Base-by-base conservation (phyloP, 1,140 invertebrate genomes). In the Apis cerana region DNA sequence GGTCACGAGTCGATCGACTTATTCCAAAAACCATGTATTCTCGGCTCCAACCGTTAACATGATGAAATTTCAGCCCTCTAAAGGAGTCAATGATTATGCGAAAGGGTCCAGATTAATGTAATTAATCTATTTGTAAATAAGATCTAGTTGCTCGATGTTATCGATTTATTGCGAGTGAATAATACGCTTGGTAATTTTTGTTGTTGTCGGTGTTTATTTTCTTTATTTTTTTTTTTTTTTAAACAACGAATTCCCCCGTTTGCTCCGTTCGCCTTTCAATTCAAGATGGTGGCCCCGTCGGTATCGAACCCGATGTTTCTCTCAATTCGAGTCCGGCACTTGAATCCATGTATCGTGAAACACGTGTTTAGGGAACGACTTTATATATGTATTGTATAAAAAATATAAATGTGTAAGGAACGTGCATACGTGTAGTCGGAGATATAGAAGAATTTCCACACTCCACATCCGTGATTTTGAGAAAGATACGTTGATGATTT, bases 391-490 rank as follows among this genome's bases (percentile, higher is more conserved):
- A 86, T 59, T 79, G 78, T 88, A 86, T 85, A 52, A n/a, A n/a
- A n/a, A 85, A 84, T 72, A 83, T 82, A 86, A 67, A 88, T 84
- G 77, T 87, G 54, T 84, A 85, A 79, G 83, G n/a, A 7, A 59
- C 65, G 65, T 50, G 19, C 68, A 69, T 71, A 72, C 84, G 67
- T 83, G 83, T 85, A 84, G 62, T 80, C 76, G 67, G 64, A 65
- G 76, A 68, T 76, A 81, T 69, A 43, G 33, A 82, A 82, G 83
- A 85, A 90, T 86, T 33, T 78, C 75, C 65, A 62, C 54, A 7
- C 33, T 43, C 33, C 33, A 7, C 5, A 43, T 43, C 4, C 33
- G 33, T 43, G 33, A 43, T 43, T 33, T 43, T 0, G 33, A 43
- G 33, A 19, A 19, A 54, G 9, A 21, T 68, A 17, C 3, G 0